Evolutionary conservation across 2,888 invertebrate species (phyloP).

Genomic region (Pterostichus niger): DNA sequence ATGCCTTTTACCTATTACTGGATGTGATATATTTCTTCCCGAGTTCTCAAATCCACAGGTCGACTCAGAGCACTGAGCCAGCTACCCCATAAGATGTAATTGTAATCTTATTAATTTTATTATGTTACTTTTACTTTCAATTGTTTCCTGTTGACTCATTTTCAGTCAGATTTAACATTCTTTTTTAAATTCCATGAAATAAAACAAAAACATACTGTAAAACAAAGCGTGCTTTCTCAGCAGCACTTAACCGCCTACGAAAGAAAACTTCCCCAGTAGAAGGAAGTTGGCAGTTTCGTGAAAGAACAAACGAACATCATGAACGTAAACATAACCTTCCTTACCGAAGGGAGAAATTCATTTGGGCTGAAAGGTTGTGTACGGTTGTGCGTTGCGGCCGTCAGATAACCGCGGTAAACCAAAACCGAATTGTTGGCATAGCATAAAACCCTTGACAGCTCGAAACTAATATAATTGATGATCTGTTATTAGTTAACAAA

Average conservation of each 20-base stretch:
- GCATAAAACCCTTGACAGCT: constrained; percentile 38
- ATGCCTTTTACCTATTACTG: too few species aligned
- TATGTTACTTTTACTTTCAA: too few species aligned
- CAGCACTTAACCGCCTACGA: background rate
- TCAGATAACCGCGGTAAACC: constrained; percentile 33
- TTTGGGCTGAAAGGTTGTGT: constrained; percentile 20
- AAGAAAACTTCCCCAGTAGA: background rate
- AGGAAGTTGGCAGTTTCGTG: constrained; percentile 21
- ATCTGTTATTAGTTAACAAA: constrained; percentile 41
- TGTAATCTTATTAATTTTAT: too few species aligned
- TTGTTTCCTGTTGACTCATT: background rate
- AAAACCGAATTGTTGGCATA: constrained; percentile 38
- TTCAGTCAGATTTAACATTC: background rate
- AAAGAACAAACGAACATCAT: constrained; percentile 44
- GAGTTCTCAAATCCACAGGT: too few species aligned
- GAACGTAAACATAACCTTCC: constrained; percentile 41
- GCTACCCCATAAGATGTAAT: too few species aligned
- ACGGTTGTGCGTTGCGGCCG: background rate
- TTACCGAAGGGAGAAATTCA: background rate
- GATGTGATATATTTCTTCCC: too few species aligned
- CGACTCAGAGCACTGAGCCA: too few species aligned
- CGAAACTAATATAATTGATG: constrained; percentile 47
- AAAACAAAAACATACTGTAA: background rate
- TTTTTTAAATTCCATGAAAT: background rate
- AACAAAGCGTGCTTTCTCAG: background rate